Conservation (phyloP, 35 echinoderm and acorn worm species). For the Holothuria glaberrima region DNA sequence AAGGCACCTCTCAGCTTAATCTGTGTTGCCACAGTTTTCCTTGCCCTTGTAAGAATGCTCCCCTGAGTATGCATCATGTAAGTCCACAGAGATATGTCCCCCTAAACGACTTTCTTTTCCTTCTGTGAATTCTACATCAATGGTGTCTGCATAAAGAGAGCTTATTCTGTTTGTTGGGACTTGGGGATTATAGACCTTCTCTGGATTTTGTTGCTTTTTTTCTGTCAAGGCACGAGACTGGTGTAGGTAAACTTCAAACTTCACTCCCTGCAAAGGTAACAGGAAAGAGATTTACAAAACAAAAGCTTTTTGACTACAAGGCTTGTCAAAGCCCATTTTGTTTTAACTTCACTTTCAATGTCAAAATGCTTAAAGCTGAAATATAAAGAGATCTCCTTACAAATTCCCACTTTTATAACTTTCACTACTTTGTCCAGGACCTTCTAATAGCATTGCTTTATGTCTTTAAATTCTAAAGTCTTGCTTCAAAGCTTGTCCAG, state of each 20-base stretch:
- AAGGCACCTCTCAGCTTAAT: neutral
- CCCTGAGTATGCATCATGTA: neutral
- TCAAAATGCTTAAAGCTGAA: too few relatives aligned
- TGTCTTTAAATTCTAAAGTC: too few relatives aligned
- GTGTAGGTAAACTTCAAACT: conserved; percentile 74
- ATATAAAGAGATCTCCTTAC: too few relatives aligned
- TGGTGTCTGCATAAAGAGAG: neutral
- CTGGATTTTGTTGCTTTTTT: conserved; percentile 73
- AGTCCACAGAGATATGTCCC: neutral
- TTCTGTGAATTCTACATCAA: conserved; percentile 13
- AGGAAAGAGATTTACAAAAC: neutral
- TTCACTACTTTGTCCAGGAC: too few relatives aligned
- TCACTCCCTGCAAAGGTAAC: conserved; percentile 63
- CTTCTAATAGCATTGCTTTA: too few relatives aligned
- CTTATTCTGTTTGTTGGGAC: neutral
- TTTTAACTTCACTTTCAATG: too few relatives aligned
- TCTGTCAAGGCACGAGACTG: conserved; percentile 88
- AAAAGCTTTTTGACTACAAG: too few relatives aligned
- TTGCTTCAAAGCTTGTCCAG: too few relatives aligned
- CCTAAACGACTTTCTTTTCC: neutral
- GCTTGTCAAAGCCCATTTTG: too few relatives aligned
- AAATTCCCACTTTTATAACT: too few relatives aligned
- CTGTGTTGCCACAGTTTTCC: neutral
- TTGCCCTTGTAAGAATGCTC: neutral
- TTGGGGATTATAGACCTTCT: conserved; percentile 24